Evolutionary conservation across 2,113 vertebrate genomes (phyloP), one percentile per base, ranked within the genome.

Genomic region (Seriola aureovittata): DNA sequence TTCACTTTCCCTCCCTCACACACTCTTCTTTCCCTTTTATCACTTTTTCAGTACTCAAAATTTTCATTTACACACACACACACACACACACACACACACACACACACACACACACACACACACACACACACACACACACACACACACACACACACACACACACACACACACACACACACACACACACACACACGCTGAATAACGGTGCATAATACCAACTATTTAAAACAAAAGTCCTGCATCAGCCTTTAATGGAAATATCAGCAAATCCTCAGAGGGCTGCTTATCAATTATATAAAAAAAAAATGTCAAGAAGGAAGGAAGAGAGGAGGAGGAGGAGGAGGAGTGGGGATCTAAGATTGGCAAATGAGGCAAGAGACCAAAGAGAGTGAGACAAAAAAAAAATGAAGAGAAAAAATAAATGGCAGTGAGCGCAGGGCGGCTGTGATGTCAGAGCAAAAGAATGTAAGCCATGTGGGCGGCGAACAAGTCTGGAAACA

Each of bases 391-490:
- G 21, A 72, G 48, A 67, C 71, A n/a, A 29, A 66, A 36, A 60
- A 55, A 8, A 21, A 54, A 32, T 2, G 4, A 34, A 23, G 11
- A 55, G 63, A 89, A 71, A 85, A 88, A 69, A 55, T n/a, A 86
- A 82, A 82, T 65, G 78, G 73, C 78, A 76, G 52, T 17, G 69
- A 76, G 52, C 19, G 69, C 25, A 14, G 83, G 77, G 85, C 64
- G 46, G 85, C 55, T 63, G 71, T 93, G 93, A 94, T 92, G 93
- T 93, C 88, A 94, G 83, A 86, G 66, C 19, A 1, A 78, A 94
- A 73, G 90, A 93, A 94, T 94, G 93, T 44, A 25, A 92, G 75
- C 85, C 80, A 92, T 93, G 93, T 92, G 88, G 89, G 90, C 75
- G 77, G 89, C 80, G 80, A 88, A 77, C 59, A 54, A 87, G 85